A percentile compares a stretch with the other conserved stretches of the same genome.
Conservation (phyloP, 2,888 invertebrate species). For the Himalopsyche tibetana region DNA sequence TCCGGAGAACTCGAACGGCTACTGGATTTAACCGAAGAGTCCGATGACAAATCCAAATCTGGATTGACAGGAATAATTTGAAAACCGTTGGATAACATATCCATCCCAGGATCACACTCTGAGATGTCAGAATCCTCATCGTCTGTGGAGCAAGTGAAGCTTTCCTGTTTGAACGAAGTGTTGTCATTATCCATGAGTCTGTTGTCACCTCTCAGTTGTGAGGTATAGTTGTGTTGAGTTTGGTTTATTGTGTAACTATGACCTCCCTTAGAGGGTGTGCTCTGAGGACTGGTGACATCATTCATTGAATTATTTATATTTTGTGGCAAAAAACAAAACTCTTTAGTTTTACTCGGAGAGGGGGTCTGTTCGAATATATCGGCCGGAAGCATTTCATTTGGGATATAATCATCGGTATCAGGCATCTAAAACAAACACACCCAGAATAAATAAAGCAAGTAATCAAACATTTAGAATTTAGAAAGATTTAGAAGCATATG, state of each 20-base stretch:
- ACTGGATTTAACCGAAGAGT: slow-evolving; percentile 44
- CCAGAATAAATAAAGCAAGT: neutral
- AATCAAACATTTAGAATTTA: too few species aligned
- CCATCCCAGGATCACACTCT: slow-evolving; percentile 46
- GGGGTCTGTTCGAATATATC: slow-evolving; percentile 54
- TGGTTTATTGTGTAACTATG: slow-evolving; percentile 1
- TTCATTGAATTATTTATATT: slow-evolving; percentile 32
- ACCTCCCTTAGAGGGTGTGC: slow-evolving; percentile 4
- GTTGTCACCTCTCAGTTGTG: slow-evolving; percentile 48
- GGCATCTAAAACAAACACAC: slow-evolving; percentile 52
- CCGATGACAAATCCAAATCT: slow-evolving; percentile 51
- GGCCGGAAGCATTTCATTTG: slow-evolving; percentile 46
- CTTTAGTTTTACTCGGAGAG: slow-evolving; percentile 48
- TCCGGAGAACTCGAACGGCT: slow-evolving; percentile 53
- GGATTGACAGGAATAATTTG: slow-evolving; percentile 62
- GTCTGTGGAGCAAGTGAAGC: slow-evolving; percentile 48
- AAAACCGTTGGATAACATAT: slow-evolving; percentile 43
- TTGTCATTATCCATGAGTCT: slow-evolving; percentile 63
- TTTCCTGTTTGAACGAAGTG: slow-evolving; percentile 49
- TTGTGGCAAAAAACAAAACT: slow-evolving; percentile 53
- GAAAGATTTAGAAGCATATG: neutral
- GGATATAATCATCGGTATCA: slow-evolving; percentile 58
- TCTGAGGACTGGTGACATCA: neutral
- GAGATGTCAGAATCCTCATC: slow-evolving; percentile 54
- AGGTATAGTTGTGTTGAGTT: slow-evolving; percentile 36